Evolutionary conservation across 92 coral and sea anemone genomes (phyloP).

Genomic region (Porites divaricata): DNA sequence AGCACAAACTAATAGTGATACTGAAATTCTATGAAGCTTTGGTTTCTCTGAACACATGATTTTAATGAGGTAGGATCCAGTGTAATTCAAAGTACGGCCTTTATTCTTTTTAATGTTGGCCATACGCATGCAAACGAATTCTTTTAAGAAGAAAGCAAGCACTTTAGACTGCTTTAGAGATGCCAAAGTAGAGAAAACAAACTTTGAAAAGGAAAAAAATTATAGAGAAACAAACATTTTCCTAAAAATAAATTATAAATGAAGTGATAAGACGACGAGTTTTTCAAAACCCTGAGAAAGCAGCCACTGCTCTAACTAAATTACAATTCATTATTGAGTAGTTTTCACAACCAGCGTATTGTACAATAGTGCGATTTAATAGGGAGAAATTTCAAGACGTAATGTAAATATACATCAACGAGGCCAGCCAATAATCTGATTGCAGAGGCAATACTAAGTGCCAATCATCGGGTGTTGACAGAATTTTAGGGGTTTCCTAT

Average conservation of each 20-base stretch:
- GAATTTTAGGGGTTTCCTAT: constrained; percentile 82
- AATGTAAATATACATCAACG: constrained; percentile 1
- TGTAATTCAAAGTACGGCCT: neutral
- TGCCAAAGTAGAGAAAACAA: constrained; percentile 20
- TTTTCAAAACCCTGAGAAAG: constrained; percentile 4
- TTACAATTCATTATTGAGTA: constrained; percentile 3
- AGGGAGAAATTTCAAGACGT: constrained; percentile 5
- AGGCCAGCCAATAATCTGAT: constrained; percentile 15
- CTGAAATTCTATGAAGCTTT: neutral
- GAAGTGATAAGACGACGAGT: neutral
- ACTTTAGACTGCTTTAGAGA: neutral
- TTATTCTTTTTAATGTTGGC: neutral
- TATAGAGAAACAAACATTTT: constrained; percentile 2
- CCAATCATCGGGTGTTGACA: constrained; percentile 69
- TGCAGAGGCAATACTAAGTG: constrained; percentile 41
- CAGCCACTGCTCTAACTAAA: neutral
- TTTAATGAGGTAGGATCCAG: neutral
- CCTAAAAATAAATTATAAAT: constrained; percentile 29
- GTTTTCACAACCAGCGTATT: neutral
- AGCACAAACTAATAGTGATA: neutral
- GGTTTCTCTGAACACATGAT: neutral
- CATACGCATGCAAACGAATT: neutral
- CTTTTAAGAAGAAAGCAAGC: neutral
- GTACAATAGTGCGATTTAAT: constrained; percentile 1
- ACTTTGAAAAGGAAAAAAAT: neutral